phyloP scores from a whole-genome alignment of 2,113 vertebrate species.

The Xiphophorus couchianus region DNA sequence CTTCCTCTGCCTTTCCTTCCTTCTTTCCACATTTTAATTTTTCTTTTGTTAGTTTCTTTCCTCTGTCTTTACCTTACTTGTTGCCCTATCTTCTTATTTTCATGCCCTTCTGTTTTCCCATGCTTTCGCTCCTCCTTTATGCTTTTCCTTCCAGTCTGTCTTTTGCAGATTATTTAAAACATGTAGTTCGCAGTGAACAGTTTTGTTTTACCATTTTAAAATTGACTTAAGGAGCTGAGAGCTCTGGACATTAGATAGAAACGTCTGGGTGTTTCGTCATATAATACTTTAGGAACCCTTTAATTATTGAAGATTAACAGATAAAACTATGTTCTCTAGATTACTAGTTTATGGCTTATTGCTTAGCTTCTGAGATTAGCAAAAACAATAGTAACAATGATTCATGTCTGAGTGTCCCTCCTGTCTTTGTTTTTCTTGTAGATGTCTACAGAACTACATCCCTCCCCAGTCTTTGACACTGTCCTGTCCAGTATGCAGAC shows the following conservation, averaged over 20 bases:
- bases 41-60: too few relatives aligned
- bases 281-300: not conserved
- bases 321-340: not conserved
- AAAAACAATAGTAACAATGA: not conserved
- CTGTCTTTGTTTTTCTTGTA: slow-evolving; percentile 43
- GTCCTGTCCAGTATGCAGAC: slow-evolving; percentile 92
- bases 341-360: not conserved
- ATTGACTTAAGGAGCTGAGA: too few relatives aligned
- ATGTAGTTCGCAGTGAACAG: too few relatives aligned
- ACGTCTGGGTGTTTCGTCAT: not conserved
- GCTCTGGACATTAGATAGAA: too few relatives aligned
- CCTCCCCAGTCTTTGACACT: slow-evolving; percentile 92
- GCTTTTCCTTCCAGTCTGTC: not conserved
- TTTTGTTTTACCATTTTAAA: too few relatives aligned
- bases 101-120: too few relatives aligned
- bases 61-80: too few relatives aligned
- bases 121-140: not conserved
- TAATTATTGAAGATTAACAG: not conserved
- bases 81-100: too few relatives aligned
- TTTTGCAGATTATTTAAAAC: too few relatives aligned
- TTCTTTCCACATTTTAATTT: too few relatives aligned
- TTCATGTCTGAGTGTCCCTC: not conserved
- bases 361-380: not conserved
- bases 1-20: too few relatives aligned
- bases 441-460: slow-evolving; percentile 96